Evolutionary conservation across 2,888 invertebrate species (phyloP).

Genomic region (Ectropis crepuscularia): DNA sequence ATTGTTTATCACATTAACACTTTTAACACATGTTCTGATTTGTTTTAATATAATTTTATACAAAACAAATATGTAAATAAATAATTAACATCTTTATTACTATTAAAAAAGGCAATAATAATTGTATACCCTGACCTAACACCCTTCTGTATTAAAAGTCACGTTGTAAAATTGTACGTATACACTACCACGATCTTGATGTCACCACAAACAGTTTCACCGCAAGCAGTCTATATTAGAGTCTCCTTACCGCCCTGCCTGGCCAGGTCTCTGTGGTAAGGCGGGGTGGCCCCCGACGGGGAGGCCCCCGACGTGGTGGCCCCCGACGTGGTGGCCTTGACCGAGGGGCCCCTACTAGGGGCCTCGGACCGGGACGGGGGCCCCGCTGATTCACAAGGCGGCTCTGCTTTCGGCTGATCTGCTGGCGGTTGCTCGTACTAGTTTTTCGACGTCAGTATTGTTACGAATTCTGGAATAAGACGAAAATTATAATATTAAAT

Average conservation of each 20-base stretch:
- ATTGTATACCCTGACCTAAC: conserved; percentile 8
- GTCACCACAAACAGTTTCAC: conserved; percentile 49
- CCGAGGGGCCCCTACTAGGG: not conserved
- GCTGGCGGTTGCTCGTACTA: conserved; percentile 77
- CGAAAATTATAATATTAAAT: conserved; percentile 6
- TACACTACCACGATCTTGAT: conserved; percentile 33
- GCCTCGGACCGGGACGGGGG: not conserved
- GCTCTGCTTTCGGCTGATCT: conserved; percentile 60
- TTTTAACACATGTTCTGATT: too few species aligned
- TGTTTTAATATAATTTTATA: not conserved
- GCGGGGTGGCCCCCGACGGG: conserved; percentile 17
- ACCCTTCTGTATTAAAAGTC: conserved; percentile 17
- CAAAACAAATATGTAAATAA: not conserved
- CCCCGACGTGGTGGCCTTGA: not conserved
- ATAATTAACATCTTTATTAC: not conserved
- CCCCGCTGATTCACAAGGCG: conserved; percentile 32
- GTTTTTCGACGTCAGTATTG: conserved; percentile 93
- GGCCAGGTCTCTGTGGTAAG: conserved; percentile 22
- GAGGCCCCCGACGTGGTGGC: conserved; percentile 6
- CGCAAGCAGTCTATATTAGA: conserved; percentile 67
- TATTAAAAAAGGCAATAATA: not conserved
- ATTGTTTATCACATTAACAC: too few species aligned
- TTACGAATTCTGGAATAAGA: conserved; percentile 90
- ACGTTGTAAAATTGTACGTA: conserved; percentile 39
- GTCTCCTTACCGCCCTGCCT: conserved; percentile 77